Evolutionary conservation across 2,113 vertebrate genomes (phyloP).

Genomic region (Triplophysa rosa): DNA sequence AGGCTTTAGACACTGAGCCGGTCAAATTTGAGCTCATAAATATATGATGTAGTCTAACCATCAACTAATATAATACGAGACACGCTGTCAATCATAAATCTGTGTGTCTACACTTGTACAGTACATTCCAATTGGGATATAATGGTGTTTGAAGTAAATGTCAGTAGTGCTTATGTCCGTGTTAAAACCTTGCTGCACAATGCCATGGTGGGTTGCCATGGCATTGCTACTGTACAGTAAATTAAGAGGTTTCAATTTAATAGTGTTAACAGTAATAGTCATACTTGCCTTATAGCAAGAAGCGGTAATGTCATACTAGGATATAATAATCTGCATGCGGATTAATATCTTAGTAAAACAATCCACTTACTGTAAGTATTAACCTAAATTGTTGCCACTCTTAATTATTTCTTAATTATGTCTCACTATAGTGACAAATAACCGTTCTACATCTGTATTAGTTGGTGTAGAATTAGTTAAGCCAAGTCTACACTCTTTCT

Average conservation of each 20-base stretch:
- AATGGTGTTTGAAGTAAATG: too few relatives aligned
- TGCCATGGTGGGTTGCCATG: too few relatives aligned
- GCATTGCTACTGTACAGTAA: too few relatives aligned
- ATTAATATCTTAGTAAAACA: too few relatives aligned
- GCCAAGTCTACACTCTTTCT: slow-evolving; percentile 10
- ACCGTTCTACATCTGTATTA: neutral
- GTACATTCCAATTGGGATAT: neutral
- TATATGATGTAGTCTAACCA: slow-evolving; percentile 6
- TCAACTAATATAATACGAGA: slow-evolving; percentile 14
- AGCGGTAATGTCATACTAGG: too few relatives aligned
- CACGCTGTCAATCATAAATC: neutral
- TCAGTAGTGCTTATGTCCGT: too few relatives aligned
- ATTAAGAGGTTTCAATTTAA: too few relatives aligned
- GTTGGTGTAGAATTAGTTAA: neutral
- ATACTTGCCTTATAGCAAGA: too few relatives aligned
- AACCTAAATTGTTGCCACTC: neutral
- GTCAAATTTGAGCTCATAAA: slow-evolving; percentile 36
- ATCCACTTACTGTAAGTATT: neutral
- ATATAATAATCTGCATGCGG: too few relatives aligned
- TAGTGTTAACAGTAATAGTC: too few relatives aligned
- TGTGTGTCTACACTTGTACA: neutral
- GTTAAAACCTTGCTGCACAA: too few relatives aligned
- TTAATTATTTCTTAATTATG: neutral
- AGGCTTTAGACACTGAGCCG: slow-evolving; percentile 52
- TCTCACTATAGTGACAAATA: neutral